phyloP scores from a whole-genome alignment of 2,113 vertebrate genomes.

The Dolichotis patagonum region DNA sequence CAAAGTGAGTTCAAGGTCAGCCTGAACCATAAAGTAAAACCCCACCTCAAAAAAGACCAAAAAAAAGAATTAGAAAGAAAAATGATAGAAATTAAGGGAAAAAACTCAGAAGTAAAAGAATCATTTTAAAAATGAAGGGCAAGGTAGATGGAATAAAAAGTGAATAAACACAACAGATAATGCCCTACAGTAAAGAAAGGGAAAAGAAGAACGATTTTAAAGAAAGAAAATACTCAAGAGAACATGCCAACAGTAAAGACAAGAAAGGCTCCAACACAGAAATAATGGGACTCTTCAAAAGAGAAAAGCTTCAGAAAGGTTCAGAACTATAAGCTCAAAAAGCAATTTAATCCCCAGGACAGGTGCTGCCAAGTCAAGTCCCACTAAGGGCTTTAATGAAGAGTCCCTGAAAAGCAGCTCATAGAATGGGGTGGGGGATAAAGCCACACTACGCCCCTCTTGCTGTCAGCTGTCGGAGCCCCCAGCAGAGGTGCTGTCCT shows the following conservation, averaged over 20 bases:
- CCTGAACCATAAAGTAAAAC: too few relatives aligned
- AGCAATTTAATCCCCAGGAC: neutral
- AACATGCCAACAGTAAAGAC: constrained; percentile 3
- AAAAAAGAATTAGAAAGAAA: too few relatives aligned
- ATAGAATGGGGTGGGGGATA: neutral
- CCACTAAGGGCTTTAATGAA: neutral
- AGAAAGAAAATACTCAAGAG: neutral
- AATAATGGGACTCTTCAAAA: neutral
- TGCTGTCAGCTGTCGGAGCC: neutral
- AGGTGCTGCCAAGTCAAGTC: neutral
- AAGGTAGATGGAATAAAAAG: neutral
- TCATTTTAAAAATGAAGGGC: too few relatives aligned
- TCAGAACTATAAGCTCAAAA: neutral
- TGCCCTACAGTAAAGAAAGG: neutral
- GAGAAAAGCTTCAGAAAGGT: neutral
- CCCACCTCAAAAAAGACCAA: neutral
- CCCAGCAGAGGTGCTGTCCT: too few relatives aligned
- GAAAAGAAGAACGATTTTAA: neutral
- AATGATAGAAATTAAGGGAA: too few relatives aligned
- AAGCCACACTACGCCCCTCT: neutral
- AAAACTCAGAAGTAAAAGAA: too few relatives aligned
- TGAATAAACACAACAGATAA: neutral
- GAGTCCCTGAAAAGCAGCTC: neutral
- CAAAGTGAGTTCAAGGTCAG: too few relatives aligned
- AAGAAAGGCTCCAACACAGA: neutral